Conservation (phyloP, 2,888 invertebrate species). For the Syrista parreyssii region DNA sequence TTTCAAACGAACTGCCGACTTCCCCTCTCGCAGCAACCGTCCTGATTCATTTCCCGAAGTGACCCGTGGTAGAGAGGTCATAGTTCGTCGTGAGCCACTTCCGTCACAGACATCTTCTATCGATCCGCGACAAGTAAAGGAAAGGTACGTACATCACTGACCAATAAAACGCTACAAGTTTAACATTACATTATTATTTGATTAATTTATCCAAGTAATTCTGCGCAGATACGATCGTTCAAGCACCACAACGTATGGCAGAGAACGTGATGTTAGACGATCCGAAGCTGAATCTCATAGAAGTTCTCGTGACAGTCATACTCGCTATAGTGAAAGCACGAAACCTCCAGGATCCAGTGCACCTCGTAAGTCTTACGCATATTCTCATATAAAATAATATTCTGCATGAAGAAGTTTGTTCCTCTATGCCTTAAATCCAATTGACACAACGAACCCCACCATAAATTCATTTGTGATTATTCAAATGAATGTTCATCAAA, state of each 20-base stretch:
- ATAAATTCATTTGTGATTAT: background rate
- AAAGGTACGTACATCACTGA: conserved; percentile 45
- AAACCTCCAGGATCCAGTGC: conserved; percentile 58
- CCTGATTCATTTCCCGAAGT: conserved; percentile 59
- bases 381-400: background rate
- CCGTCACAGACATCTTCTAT: conserved; percentile 52
- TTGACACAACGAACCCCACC: background rate
- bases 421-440: background rate
- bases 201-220: background rate
- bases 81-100: conserved; percentile 58
- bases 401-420: background rate
- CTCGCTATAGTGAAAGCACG: conserved; percentile 59
- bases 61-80: conserved; percentile 59
- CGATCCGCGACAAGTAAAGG: conserved; percentile 62
- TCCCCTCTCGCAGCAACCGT: conserved; percentile 57
- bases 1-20: conserved; percentile 58
- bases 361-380: conserved; percentile 54
- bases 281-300: conserved; percentile 59
- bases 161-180: background rate
- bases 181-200: background rate
- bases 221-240: conserved; percentile 56
- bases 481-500: background rate
- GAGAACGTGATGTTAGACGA: conserved; percentile 61
- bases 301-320: conserved; percentile 58
- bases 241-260: conserved; percentile 49